These are phyloP conservation scores for Maniola hyperantus DNA, from an alignment of 2,888 invertebrate species.

Conservation along the genomic window DNA sequence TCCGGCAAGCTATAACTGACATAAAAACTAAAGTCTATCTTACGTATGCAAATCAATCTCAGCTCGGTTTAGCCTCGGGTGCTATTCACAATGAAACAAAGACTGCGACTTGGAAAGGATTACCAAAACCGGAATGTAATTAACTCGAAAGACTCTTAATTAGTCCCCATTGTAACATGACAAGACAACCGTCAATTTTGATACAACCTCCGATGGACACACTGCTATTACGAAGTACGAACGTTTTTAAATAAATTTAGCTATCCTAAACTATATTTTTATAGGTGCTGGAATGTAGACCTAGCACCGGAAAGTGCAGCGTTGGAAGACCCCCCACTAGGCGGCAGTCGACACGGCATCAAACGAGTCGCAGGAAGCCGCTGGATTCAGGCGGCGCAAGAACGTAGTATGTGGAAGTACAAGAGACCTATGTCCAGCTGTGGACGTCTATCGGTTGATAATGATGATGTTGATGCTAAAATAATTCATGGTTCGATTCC, in stretches of 20 bases:
- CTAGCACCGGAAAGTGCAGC: too few relatives aligned
- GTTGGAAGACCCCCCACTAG: too few relatives aligned
- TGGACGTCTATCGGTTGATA: too few relatives aligned
- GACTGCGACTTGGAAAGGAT: constrained; percentile 56
- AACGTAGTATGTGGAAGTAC: too few relatives aligned
- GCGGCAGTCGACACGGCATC: too few relatives aligned
- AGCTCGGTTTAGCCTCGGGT: constrained; percentile 32
- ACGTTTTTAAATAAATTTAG: not conserved
- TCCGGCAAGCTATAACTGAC: not conserved
- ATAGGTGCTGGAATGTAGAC: too few relatives aligned
- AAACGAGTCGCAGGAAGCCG: too few relatives aligned
- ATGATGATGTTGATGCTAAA: too few relatives aligned
- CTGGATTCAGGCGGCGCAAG: too few relatives aligned
- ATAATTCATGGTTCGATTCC: too few relatives aligned
- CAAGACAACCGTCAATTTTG: constrained; percentile 71
- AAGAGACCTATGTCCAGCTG: too few relatives aligned
- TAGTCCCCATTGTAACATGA: constrained; percentile 79
- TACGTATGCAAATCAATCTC: constrained; percentile 45
- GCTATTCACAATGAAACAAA: constrained; percentile 58
- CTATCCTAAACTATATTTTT: too few relatives aligned
- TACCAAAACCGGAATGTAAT: constrained; percentile 70
- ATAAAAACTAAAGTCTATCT: constrained; percentile 1
- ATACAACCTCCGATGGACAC: constrained; percentile 58
- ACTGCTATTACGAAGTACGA: constrained; percentile 44
- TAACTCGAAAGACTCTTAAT: constrained; percentile 74